Conservation (phyloP, 2,113 vertebrate genomes). For the Myiopsitta monachus region DNA sequence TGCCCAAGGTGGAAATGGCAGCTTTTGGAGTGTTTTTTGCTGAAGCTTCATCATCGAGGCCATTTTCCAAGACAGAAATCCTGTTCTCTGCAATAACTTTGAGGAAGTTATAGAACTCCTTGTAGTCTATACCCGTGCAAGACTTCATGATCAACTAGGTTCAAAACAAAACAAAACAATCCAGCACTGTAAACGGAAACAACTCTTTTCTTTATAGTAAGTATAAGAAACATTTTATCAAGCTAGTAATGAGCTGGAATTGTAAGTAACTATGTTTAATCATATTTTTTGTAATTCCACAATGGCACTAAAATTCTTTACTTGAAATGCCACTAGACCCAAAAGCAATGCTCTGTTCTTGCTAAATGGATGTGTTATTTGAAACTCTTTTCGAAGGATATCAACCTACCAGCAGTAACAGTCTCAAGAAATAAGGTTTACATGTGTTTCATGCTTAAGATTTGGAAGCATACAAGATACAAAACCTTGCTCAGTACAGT, state of each 20-base stretch:
- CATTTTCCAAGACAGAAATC: constrained; percentile 74
- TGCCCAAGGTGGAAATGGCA: constrained; percentile 72
- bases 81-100: constrained; percentile 86
- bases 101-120: constrained; percentile 91
- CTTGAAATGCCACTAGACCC: neutral
- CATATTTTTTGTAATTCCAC: neutral
- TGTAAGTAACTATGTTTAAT: fast-evolving
- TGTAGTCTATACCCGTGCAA: constrained; percentile 91
- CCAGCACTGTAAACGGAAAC: fast-evolving
- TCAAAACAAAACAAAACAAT: neutral
- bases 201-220: neutral
- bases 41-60: constrained; percentile 49
- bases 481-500: neutral
- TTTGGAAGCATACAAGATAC: neutral
- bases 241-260: neutral
- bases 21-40: constrained; percentile 56
- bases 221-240: neutral
- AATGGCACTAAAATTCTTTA: neutral
- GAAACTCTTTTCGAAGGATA: neutral
- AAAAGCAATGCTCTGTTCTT: neutral
- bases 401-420: neutral
- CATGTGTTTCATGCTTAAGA: neutral
- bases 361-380: neutral
- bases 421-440: neutral
- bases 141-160: constrained; percentile 91